phyloP scores from a whole-genome alignment of 2,888 invertebrate species.

The Pristionchus entomophagus region DNA sequence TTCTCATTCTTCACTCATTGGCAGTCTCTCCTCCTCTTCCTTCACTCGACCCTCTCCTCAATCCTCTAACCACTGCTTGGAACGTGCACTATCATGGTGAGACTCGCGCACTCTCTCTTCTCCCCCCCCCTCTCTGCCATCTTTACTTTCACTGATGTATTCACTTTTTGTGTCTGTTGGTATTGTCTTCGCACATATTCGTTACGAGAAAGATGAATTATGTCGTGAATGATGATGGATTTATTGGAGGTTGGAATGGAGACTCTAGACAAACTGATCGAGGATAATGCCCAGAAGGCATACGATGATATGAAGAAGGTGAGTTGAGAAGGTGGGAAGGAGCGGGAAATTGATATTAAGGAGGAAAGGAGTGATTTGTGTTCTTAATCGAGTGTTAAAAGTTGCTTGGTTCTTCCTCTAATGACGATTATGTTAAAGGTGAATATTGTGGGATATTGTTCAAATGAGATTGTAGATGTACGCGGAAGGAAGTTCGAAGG shows the following conservation, averaged over 20 bases:
- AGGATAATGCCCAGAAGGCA: slow-evolving; percentile 50
- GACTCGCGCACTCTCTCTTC: background rate
- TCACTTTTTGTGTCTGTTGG: slow-evolving; percentile 16
- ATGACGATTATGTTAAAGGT: no score
- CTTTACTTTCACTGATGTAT: background rate
- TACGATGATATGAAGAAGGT: slow-evolving; percentile 47
- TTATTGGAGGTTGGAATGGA: slow-evolving; percentile 51
- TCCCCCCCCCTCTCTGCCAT: background rate
- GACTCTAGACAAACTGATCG: slow-evolving; percentile 57
- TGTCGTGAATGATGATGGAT: background rate
- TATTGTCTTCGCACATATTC: background rate
- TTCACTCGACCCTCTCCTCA: background rate
- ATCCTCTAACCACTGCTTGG: slow-evolving; percentile 13
- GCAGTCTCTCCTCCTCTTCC: slow-evolving; percentile 16
- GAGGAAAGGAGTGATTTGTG: background rate
- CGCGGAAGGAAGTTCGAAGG: slow-evolving; percentile 53
- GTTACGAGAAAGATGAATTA: no score
- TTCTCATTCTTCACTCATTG: background rate
- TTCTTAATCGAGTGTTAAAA: no score
- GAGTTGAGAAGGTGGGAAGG: background rate
- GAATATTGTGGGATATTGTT: background rate
- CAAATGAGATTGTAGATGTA: slow-evolving; percentile 51
- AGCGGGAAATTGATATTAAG: no score
- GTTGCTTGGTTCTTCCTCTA: no score
- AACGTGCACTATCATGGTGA: slow-evolving; percentile 31